A percentile compares a stretch with the other conserved stretches of the same genome.
phyloP scores from a whole-genome alignment of 2,113 vertebrate genomes.

The Podocnemis expansa region DNA sequence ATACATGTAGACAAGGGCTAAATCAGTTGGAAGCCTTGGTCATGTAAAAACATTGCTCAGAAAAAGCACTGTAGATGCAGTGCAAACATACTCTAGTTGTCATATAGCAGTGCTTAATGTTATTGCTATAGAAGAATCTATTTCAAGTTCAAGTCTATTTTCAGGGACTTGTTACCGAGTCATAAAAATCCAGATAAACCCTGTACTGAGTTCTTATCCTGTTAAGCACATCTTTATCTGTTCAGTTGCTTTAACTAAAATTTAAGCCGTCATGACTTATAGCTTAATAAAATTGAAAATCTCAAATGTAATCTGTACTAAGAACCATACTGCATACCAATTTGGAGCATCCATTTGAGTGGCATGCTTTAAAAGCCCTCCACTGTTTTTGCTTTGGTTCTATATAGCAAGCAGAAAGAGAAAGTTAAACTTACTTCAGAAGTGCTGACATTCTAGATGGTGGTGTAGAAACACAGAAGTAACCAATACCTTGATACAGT shows the following conservation, averaged over 20 bases:
- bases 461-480: background rate
- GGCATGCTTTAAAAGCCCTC: background rate
- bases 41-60: background rate
- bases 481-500: background rate
- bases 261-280: background rate
- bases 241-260: background rate
- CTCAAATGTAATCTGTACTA: background rate
- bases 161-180: background rate
- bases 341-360: background rate
- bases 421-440: background rate
- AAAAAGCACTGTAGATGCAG: background rate
- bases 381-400: background rate
- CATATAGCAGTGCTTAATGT: accelerated
- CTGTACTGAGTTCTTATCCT: background rate
- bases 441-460: background rate
- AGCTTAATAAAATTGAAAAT: background rate
- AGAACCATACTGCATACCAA: background rate
- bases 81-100: background rate
- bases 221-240: background rate
- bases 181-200: background rate
- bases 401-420: constrained; percentile 49
- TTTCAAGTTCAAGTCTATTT: background rate
- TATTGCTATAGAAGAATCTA: background rate
- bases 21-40: background rate
- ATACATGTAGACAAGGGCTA: no score